Conservation (phyloP, 2,113 vertebrate genomes). For the Serilophus lunatus region DNA sequence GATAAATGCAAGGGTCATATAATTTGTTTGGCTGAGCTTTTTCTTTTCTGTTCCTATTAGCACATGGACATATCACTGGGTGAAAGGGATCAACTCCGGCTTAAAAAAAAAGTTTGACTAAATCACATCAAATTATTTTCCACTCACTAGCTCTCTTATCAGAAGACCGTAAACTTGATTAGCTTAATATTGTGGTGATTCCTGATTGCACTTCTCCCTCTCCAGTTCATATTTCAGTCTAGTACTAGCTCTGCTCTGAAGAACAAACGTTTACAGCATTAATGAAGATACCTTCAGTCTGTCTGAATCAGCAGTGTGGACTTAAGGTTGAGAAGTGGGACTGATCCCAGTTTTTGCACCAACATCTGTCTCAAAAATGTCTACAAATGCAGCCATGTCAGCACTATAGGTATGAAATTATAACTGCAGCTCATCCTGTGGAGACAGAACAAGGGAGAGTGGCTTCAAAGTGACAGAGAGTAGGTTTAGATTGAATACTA, state of each 20-base stretch:
- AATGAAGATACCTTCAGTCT: background rate
- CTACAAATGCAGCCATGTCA: background rate
- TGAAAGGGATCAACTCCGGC: background rate
- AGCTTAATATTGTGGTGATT: background rate
- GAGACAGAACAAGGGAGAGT: background rate
- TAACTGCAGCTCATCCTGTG: background rate
- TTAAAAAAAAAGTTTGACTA: background rate
- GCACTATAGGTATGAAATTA: background rate
- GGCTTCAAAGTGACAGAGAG: background rate
- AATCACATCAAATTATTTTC: background rate
- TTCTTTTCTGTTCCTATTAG: background rate
- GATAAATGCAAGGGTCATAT: background rate
- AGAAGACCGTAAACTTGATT: background rate
- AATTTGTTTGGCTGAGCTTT: background rate
- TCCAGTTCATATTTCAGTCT: background rate
- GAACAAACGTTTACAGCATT: background rate
- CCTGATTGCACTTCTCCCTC: background rate
- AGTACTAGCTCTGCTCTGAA: background rate
- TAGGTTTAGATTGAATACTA: background rate
- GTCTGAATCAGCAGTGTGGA: background rate
- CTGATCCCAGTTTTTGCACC: accelerated
- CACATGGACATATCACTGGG: background rate
- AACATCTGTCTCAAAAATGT: background rate
- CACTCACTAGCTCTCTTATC: background rate
- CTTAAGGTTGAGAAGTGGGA: background rate